Evolutionary conservation across 1,140 invertebrate species (phyloP), one percentile per base, ranked within the genome.

Genomic region (Periplaneta americana): DNA sequence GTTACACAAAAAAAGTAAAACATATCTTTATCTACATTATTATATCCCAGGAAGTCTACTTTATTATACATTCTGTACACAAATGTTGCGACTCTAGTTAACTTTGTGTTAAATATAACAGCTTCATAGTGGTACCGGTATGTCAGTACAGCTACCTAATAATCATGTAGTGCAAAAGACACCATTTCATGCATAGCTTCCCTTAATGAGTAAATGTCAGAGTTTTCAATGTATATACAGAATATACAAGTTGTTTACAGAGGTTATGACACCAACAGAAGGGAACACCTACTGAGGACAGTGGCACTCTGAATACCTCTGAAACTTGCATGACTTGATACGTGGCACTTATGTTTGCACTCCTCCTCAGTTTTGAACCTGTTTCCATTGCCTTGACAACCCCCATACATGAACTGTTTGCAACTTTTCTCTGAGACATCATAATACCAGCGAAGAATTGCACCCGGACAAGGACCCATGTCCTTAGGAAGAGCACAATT

Each of bases 371-470:
- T 89, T 82, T 89, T 87, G 87, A 94, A 95, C 84, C 91, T 91
- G 89, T 95, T 95, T 75, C 86, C 88, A 86, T 95, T 95, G 77
- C 92, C 92, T 83, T 90, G 90, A 86, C 92, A 93, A 85, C 93
- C 93, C 78, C 91, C 89, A 84, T 92, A 94, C 81, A 88, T 85
- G 86, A 94, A 94, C 84, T 88, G 87, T 82, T 88, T 88, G 87
- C 92, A 93, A 82, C 85, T 88, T 84, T 86, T 85, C 85, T 89
- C 85, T 82, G 85, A 84, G 75, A 86, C 85, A 85, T 94, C 92
- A 88, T 91, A 94, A 87, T 91, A 92, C 90, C 90, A 95, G 76
- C 91, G 88, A 74, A 89, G 86, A 79, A 89, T 87, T 79, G 89
- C 88, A 75, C 87, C 89, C 74, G 87, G 84, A 87, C 93, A 94